Base-by-base conservation (phyloP, 2,797 vertebrate genomes). In the Cossypha caffra region DNA sequence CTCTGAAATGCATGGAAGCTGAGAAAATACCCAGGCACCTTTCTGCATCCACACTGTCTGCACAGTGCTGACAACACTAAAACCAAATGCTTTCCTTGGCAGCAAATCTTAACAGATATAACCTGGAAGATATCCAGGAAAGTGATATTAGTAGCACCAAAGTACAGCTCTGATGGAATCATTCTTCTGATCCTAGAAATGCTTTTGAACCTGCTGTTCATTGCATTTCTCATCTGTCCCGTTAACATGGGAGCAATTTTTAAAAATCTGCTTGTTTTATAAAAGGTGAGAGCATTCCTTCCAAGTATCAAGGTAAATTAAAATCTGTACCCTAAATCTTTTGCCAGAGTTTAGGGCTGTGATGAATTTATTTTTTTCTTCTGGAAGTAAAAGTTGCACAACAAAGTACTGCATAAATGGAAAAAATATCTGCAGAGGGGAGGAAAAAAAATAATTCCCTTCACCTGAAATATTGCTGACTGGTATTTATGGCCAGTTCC, bases 71-170 rank as follows among this genome's bases (percentile, higher is more conserved):
- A 96, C 63, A 91, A 86, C 25, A 61, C 66, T 83, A 94, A 95
- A 97, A 93, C n/a, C 75, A 95, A 90, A 83, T 75, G 83, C 81
- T 33, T 86, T 91, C 62, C 67, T 88, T 92, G 88, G 90, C 86
- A 94, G 88, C 54, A 96, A 88, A 91, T 45, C 82, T 82, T 51
- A 81, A 63, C 28, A 88, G 48, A 90, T 90, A 86, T 16, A 72
- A 94, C 50, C 76, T 94, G 92, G 75, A 92, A 84, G 55, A 75
- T 48, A 87, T 26, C 88, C 94, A 96, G 69, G 50, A 63, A 90
- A 86, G 25, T 31, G 31, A 5, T 86, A 80, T 62, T 80, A 85
- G 83, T 72, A 87, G 57, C 57, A 87, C 57, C 57, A 31, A 87
- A 76, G 51, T 71, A 86, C 13, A 63, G 40, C 48, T 92, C 73